phyloP scores from a whole-genome alignment of 1,140 invertebrate genomes.

The Lycorma delicatula region DNA sequence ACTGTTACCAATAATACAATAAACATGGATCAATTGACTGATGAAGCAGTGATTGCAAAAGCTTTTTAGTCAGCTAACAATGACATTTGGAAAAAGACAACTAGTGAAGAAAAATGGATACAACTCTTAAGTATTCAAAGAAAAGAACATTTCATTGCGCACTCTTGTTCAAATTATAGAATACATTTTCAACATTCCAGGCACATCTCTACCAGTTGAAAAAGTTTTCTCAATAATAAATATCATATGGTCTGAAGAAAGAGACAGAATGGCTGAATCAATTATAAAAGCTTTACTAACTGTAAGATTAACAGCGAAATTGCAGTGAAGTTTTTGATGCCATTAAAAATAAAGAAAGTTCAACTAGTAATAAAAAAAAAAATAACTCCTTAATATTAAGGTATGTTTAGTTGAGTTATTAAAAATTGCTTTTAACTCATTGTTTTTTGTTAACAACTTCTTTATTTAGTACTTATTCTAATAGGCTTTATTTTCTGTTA shows the following conservation, averaged over 20 bases:
- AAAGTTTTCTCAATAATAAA: conserved; percentile 23
- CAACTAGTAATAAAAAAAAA: too few species aligned
- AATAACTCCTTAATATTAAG: too few species aligned
- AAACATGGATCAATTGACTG: neutral
- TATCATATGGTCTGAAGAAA: conserved; percentile 22
- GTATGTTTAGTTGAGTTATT: too few species aligned
- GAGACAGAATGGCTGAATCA: conserved; percentile 8
- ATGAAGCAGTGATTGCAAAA: conserved; percentile 19
- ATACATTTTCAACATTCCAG: conserved; percentile 23
- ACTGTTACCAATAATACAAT: neutral
- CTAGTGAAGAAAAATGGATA: conserved; percentile 24
- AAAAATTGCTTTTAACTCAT: too few species aligned
- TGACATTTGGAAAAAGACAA: conserved; percentile 13
- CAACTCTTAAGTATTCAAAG: conserved; percentile 20
- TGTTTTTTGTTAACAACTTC: too few species aligned
- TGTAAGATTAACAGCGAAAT: neutral
- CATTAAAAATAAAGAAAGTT: too few species aligned
- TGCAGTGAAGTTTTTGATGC: too few species aligned
- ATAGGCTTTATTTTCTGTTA: too few species aligned
- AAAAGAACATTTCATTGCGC: conserved; percentile 14
- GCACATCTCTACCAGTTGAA: conserved; percentile 22
- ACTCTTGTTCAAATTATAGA: conserved; percentile 21
- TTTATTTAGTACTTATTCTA: too few species aligned
- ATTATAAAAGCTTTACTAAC: neutral
- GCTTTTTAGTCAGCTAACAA: conserved; percentile 15